These are phyloP conservation scores for Xenopus petersii DNA, from an alignment of 2,797 vertebrate species.

Conservation along the genomic window DNA sequence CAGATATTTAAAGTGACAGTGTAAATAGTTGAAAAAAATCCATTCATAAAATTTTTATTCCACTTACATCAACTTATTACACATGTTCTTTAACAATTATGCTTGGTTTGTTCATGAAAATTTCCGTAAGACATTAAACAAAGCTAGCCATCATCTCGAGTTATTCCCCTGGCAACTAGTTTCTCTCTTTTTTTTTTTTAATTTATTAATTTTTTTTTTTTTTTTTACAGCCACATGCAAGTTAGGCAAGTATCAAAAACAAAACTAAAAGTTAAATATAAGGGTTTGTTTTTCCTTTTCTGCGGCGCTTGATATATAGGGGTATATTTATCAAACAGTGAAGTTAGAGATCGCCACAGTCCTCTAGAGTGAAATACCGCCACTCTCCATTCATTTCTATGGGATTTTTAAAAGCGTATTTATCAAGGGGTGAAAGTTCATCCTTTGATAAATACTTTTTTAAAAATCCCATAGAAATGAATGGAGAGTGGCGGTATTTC, in stretches of 20 bases:
- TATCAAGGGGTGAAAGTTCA: too few relatives aligned
- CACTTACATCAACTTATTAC: conserved; percentile 93
- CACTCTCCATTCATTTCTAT: too few relatives aligned
- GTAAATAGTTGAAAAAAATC: conserved; percentile 77
- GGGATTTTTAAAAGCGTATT: too few relatives aligned
- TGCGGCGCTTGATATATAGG: conserved; percentile 79
- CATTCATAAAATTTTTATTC: conserved; percentile 91
- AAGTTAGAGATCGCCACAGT: too few relatives aligned
- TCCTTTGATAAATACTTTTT: too few relatives aligned
- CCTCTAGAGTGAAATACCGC: too few relatives aligned
- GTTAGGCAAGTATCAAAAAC: conserved; percentile 88
- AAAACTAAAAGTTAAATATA: conserved; percentile 77
- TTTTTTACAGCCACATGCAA: conserved; percentile 86
- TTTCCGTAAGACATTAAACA: conserved; percentile 84
- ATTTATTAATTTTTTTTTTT: background rate
- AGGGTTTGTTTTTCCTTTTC: conserved; percentile 66
- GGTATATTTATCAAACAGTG: too few relatives aligned
- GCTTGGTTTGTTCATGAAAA: conserved; percentile 89
- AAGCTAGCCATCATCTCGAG: conserved; percentile 83
- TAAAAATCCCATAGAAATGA: too few relatives aligned
- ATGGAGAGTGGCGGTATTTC: too few relatives aligned
- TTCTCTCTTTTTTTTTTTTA: conserved; percentile 15
- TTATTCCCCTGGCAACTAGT: conserved; percentile 84
- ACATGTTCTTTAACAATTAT: conserved; percentile 87
- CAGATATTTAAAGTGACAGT: conserved; percentile 66